Conservation (phyloP, 37 sponge, comb jelly and placozoan genomes). For the Aplysina aerophoba region DNA sequence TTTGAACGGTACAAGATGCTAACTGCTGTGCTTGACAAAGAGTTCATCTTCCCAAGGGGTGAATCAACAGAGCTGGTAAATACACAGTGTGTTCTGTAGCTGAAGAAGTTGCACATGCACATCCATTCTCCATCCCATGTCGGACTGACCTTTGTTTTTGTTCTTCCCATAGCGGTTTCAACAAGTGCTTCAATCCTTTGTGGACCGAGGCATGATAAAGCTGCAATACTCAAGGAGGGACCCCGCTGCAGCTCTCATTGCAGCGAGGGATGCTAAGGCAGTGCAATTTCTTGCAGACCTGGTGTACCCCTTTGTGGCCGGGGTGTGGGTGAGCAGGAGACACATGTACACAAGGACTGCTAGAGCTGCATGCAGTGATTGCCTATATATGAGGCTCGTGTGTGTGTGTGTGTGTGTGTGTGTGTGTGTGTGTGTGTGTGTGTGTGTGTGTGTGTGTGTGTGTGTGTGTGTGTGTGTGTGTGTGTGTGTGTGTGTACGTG, state of each 20-base stretch:
- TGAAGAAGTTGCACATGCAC: conserved; percentile 52
- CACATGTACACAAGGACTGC: no score
- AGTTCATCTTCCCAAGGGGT: conserved; percentile 10
- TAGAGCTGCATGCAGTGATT: no score
- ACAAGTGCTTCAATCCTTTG: conserved; percentile 22
- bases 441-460: not conserved
- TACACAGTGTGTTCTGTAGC: conserved; percentile 27
- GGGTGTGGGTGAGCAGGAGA: conserved; percentile 58
- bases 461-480: not conserved
- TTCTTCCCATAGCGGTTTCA: conserved; percentile 48
- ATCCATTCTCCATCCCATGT: no score
- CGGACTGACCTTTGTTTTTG: not conserved
- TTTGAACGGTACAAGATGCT: not conserved
- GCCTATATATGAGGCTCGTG: no score
- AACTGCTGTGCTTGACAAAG: not conserved
- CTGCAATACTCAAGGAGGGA: not conserved
- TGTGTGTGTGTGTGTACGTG: not conserved
- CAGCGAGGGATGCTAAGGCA: not conserved
- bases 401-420: not conserved
- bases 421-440: not conserved
- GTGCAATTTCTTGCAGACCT: conserved; percentile 40
- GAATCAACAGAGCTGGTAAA: not conserved
- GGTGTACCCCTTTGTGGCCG: conserved; percentile 55
- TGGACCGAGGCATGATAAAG: conserved; percentile 59
- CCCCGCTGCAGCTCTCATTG: not conserved